phyloP scores from a whole-genome alignment of 2,888 invertebrate genomes.

The Hirtodrosophila duncani region DNA sequence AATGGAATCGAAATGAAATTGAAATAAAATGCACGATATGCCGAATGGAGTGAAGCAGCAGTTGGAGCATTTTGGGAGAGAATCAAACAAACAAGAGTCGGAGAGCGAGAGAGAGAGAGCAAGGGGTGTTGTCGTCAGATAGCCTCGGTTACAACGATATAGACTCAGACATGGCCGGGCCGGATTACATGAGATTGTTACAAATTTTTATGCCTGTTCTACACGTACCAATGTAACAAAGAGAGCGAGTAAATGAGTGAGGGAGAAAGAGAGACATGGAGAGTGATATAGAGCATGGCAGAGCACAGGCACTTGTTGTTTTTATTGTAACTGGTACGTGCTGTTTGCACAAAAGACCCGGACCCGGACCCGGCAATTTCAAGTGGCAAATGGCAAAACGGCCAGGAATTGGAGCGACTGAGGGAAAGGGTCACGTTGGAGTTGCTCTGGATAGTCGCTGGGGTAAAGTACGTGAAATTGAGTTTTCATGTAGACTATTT shows the following conservation, averaged over 20 bases:
- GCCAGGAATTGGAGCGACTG: background rate
- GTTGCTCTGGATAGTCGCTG: too few relatives aligned
- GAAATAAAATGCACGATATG: constrained; percentile 69
- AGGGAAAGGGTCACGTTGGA: constrained; percentile 1
- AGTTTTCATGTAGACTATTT: constrained; percentile 43
- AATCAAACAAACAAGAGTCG: constrained; percentile 16
- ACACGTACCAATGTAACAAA: constrained; percentile 20
- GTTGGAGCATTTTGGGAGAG: background rate
- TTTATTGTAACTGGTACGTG: constrained; percentile 43
- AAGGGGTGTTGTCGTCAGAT: constrained; percentile 27
- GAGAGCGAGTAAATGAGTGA: background rate
- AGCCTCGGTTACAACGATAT: constrained; percentile 7
- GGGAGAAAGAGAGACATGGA: background rate
- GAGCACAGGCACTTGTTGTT: constrained; percentile 6
- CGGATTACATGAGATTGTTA: constrained; percentile 58
- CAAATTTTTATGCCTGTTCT: constrained; percentile 48
- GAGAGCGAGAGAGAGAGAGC: constrained; percentile 1
- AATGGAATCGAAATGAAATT: constrained; percentile 70
- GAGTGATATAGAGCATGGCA: constrained; percentile 16
- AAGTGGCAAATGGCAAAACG: constrained; percentile 49
- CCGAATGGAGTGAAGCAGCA: constrained; percentile 12
- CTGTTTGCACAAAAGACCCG: constrained; percentile 52
- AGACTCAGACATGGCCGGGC: constrained; percentile 16
- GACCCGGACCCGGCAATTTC: too few relatives aligned
- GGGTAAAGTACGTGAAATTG: constrained; percentile 37